Base-by-base conservation (phyloP, 2,113 vertebrate genomes). In the Prionailurus bengalensis region DNA sequence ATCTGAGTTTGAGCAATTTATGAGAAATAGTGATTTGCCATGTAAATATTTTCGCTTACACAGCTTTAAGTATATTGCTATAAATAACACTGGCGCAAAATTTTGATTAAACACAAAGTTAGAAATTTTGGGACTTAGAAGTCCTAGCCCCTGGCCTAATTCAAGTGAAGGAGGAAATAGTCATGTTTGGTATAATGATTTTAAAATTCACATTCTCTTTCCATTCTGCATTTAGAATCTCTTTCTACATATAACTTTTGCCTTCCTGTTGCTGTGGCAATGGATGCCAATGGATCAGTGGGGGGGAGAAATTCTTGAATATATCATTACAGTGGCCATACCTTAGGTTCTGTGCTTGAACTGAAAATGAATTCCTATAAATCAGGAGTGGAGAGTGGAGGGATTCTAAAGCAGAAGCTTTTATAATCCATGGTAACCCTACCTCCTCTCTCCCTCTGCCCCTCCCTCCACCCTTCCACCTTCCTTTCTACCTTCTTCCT, bases 181-280 rank as follows among this genome's bases (percentile, higher is more conserved):
- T 33, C 6, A 1, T 79, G 58, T 94, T 91, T 87, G 63, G 19
- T 51, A 61, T 63, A 68, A 88, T n/a, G 31, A 53, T 9, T 87
- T 97, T 86, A 65, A 78, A 76, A 84, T 61, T 61, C 27, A 58
- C 23, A 65, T 88, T 97, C 95, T 83, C 13, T 31, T 89, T 82
- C 48, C 21, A 45, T 73, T 71, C 14, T 86, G 29, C 15, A 48
- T 89, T 94, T 65, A 93, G 19, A 5, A 63, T 76, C 45, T 68
- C 45, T 23, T 96, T 61, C 21, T 70, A 0, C 27, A 16, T 36
- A 45, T 0, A 36, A 8, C 4, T 94, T 80, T 86, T 55, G 25
- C 17, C 61, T 82, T 65, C 14, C 29, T 80, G 29, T 95, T 48
- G 1, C 27, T 74, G 0, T 79, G 25, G 45, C 1, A 70, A 58